Evolutionary conservation across 2,113 vertebrate genomes (phyloP).

Genomic region (Notothenia rossii): DNA sequence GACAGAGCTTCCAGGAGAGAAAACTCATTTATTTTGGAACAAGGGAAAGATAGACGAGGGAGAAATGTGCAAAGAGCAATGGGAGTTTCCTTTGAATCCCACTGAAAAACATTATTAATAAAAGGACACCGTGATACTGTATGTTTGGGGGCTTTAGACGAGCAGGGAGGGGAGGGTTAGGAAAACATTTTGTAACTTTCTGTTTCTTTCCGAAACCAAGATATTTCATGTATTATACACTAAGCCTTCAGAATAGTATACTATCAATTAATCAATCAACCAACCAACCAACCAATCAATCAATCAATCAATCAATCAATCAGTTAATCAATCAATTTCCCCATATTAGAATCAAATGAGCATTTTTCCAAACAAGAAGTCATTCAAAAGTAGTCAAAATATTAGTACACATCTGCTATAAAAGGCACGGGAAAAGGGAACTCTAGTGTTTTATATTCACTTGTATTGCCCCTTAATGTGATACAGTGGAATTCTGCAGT

Average conservation of each 20-base stretch:
- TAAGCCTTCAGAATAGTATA: too few species aligned
- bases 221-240: too few species aligned
- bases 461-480: slow-evolving; percentile 55
- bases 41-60: slow-evolving; percentile 39
- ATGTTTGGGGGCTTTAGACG: slow-evolving; percentile 23
- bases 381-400: too few species aligned
- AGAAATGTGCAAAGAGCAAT: slow-evolving; percentile 35
- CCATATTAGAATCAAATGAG: too few species aligned
- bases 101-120: slow-evolving; percentile 38
- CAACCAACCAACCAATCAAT: too few species aligned
- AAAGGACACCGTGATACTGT: slow-evolving; percentile 22
- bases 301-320: too few species aligned
- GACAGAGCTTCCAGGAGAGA: slow-evolving; percentile 55
- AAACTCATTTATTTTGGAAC: slow-evolving; percentile 75
- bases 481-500: slow-evolving; percentile 24
- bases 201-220: too few species aligned
- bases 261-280: too few species aligned
- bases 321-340: too few species aligned
- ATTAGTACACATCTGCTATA: too few species aligned
- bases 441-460: slow-evolving; percentile 36
- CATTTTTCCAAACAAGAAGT: too few species aligned
- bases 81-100: slow-evolving; percentile 40
- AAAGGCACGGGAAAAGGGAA: neutral
- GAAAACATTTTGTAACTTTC: too few species aligned
- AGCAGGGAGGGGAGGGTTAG: neutral